A percentile compares a stretch with the other conserved stretches of the same genome.
Conservation (phyloP, 2,888 invertebrate genomes). For the Carabus problematicus region DNA sequence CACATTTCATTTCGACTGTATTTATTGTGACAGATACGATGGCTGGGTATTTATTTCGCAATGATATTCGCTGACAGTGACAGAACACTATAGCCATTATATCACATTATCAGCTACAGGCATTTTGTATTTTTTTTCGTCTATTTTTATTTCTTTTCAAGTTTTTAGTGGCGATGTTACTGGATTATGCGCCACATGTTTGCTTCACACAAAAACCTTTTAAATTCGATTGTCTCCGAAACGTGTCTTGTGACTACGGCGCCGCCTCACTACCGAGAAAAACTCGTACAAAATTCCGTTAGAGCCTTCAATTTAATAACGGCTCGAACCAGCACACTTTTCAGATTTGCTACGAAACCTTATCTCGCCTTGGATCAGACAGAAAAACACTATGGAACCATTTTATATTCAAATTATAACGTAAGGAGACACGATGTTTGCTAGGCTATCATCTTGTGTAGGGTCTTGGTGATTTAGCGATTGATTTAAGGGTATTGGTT, state of each 20-base stretch:
- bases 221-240: constrained; percentile 24
- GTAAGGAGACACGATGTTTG: too few species aligned
- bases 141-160: constrained; percentile 14
- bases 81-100: background rate
- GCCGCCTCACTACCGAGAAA: constrained; percentile 11
- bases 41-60: background rate
- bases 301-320: constrained; percentile 15
- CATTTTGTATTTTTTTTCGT: constrained; percentile 8
- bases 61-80: too few species aligned
- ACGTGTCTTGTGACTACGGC: constrained; percentile 1
- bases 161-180: background rate
- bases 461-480: too few species aligned
- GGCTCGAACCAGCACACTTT: constrained; percentile 19
- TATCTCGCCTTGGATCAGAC: constrained; percentile 6
- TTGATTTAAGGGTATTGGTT: too few species aligned
- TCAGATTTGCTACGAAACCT: constrained; percentile 7
- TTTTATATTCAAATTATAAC: constrained; percentile 13
- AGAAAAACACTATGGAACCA: constrained; percentile 1
- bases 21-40: background rate
- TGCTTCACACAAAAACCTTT: constrained; percentile 17
- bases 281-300: constrained; percentile 10
- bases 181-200: background rate
- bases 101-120: constrained; percentile 4
- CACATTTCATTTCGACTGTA: too few species aligned
- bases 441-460: too few species aligned